phyloP scores from a whole-genome alignment of 1,140 invertebrate species.

The Vollenhovia emeryi region DNA sequence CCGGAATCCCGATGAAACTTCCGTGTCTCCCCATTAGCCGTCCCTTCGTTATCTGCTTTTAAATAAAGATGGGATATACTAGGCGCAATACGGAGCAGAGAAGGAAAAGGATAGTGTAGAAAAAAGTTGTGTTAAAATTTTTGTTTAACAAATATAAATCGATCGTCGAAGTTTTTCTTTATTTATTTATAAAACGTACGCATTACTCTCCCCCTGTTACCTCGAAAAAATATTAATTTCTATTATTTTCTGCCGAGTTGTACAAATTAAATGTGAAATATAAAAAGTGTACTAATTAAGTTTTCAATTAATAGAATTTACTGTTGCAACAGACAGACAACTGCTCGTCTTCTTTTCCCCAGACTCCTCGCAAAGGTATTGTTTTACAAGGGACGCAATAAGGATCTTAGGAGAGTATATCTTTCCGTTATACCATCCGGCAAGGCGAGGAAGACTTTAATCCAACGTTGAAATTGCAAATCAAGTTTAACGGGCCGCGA shows the following conservation, averaged over 20 bases:
- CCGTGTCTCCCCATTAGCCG: not conserved
- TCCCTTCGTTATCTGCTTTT: not conserved
- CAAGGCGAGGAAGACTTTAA: constrained; percentile 36
- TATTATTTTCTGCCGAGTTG: not conserved
- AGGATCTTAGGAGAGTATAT: constrained; percentile 6
- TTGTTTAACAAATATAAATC: not conserved
- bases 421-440: constrained; percentile 14
- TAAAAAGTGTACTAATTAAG: not conserved
- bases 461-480: constrained; percentile 57
- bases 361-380: not conserved
- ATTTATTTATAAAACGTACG: not conserved
- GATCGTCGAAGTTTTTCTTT: not conserved
- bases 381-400: not conserved
- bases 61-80: constrained; percentile 34
- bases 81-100: not conserved
- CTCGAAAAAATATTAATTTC: not conserved
- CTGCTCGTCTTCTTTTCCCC: not conserved
- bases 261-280: not conserved
- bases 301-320: constrained; percentile 11
- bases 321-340: not conserved
- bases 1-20: not conserved
- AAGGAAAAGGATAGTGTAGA: not conserved
- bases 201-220: not conserved
- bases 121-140: not conserved
- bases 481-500: constrained; percentile 35